Evolutionary conservation across 2,113 vertebrate species (phyloP), one percentile per base, ranked within the genome.

Genomic region (Calypte anna): DNA sequence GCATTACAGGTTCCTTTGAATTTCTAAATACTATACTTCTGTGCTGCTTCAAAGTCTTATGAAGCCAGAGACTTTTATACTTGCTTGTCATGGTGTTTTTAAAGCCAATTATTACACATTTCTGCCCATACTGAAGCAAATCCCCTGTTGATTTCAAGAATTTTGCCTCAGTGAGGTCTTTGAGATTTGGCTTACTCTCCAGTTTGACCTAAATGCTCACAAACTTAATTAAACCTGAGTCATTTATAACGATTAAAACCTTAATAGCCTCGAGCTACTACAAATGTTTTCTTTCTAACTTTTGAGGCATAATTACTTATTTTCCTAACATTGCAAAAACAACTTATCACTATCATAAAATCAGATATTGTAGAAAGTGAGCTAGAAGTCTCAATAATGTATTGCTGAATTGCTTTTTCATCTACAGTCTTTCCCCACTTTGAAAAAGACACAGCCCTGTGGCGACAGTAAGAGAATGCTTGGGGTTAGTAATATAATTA

Each of bases 101-200:
- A 91, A 96, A 88, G 75, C 68, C 44, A 95, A 75, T 94, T 93
- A 91, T 88, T 81, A 88, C 72, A 90, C 64, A 81, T 88, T 92
- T 94, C 86, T 96, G 76, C 57, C 46, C 58, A 31, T 40, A 86
- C 27, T 90, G 53, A 95, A 88, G 59, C 48, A 96, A 91, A 95
- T 90, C 48, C 79, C 59, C 57, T 54, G 53, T 4, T 88, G 88
- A 85, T 85, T 85, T 85, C 44, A 91, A 70, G 61, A 79, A 83
- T 93, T 95, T 88, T 4, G 46, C 48, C 70, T 51, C 50, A 95
- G 48, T 67, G 72, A 88, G 79, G 82, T 82, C 79, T 87, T 48
- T 59, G 57, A 92, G 82, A 90, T 86, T 94, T 94, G 91, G 76
- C 90, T 95, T 7, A 44, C 48, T 91, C 88, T 91, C 82, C 91